Evolutionary conservation across 2,888 invertebrate species (phyloP).

Genomic region (Pandemis heparana): DNA sequence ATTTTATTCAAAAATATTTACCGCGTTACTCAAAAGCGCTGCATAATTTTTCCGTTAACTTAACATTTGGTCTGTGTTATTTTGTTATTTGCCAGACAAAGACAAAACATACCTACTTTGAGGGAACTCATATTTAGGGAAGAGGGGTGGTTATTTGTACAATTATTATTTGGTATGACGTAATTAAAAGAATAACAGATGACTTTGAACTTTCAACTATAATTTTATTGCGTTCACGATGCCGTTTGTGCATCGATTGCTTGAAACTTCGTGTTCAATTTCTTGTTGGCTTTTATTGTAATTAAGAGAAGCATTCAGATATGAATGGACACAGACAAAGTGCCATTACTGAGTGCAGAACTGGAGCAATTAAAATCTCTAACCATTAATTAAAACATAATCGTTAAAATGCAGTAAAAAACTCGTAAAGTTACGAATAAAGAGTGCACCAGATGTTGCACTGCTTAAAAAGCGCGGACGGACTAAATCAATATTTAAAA

Average conservation of each 20-base stretch:
- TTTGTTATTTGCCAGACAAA: too few relatives aligned
- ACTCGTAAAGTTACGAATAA: slow-evolving; percentile 1
- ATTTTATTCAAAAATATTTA: too few relatives aligned
- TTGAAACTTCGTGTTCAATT: not conserved
- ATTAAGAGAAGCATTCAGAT: not conserved
- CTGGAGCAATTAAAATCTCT: slow-evolving; percentile 3
- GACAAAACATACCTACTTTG: too few relatives aligned
- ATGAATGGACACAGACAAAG: not conserved
- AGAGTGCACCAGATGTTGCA: slow-evolving; percentile 17
- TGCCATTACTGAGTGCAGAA: not conserved
- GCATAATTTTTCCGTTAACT: too few relatives aligned
- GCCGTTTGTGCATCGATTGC: not conserved
- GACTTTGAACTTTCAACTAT: too few relatives aligned
- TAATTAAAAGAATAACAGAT: too few relatives aligned
- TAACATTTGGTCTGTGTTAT: too few relatives aligned
- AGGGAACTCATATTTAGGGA: too few relatives aligned
- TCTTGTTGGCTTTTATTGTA: not conserved
- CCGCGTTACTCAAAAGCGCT: too few relatives aligned
- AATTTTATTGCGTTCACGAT: too few relatives aligned
- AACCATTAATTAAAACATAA: slow-evolving; percentile 17
- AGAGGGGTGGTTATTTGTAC: too few relatives aligned
- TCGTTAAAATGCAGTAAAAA: slow-evolving; percentile 21
- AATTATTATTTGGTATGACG: too few relatives aligned
- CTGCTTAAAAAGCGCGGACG: slow-evolving; percentile 3
- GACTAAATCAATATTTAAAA: not conserved